Conservation (phyloP, 2,797 vertebrate genomes). For the Sebastes hubbsi region DNA sequence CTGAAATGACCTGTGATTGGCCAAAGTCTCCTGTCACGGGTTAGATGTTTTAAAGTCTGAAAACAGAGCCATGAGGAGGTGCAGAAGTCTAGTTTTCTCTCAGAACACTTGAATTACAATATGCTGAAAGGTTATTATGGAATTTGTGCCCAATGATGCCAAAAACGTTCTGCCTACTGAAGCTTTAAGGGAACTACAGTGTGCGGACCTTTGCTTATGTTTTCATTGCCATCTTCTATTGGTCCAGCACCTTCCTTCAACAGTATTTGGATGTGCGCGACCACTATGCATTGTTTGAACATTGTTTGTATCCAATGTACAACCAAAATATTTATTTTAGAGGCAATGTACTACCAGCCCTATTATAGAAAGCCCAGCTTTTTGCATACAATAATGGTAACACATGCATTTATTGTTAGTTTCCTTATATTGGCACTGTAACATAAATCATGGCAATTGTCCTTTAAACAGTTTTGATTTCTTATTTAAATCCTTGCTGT, state of each 20-base stretch:
- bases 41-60: too few species aligned
- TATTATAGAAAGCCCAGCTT: background rate
- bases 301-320: background rate
- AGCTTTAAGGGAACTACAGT: too few species aligned
- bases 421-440: background rate
- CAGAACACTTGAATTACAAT: too few species aligned
- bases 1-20: too few species aligned
- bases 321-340: background rate
- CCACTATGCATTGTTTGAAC: too few species aligned
- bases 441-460: background rate
- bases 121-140: too few species aligned
- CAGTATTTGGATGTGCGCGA: background rate
- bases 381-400: background rate
- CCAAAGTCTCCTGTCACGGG: too few species aligned
- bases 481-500: background rate
- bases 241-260: background rate
- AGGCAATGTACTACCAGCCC: background rate
- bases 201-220: background rate
- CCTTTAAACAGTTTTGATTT: slow-evolving; percentile 9
- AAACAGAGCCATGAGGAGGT: too few species aligned
- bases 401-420: background rate
- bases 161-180: fast-evolving
- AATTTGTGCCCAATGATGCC: too few species aligned
- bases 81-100: too few species aligned
- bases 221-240: background rate